Conservation (phyloP, 2,888 invertebrate species). For the Philaethria dido region DNA sequence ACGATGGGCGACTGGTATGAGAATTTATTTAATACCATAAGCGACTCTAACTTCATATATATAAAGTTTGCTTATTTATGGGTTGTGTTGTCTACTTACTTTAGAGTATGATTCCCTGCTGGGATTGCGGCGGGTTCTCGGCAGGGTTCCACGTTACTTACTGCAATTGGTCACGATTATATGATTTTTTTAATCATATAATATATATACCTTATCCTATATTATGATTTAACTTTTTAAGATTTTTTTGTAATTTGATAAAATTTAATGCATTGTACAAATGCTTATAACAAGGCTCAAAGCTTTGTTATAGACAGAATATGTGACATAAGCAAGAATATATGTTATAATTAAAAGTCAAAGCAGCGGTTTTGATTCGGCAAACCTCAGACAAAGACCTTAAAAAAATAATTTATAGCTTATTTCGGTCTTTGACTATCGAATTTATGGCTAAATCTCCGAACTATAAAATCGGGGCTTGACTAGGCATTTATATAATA, state of each 20-base stretch:
- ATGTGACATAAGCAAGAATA: no score
- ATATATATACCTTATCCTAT: neutral
- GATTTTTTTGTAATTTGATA: neutral
- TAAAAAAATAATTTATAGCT: neutral
- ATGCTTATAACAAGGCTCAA: neutral
- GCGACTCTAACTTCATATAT: conserved; percentile 4
- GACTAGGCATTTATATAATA: no score
- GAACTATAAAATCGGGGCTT: no score
- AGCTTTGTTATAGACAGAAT: no score
- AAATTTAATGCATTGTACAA: neutral
- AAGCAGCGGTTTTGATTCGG: neutral
- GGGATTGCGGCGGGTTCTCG: conserved; percentile 61
- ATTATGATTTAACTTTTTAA: neutral
- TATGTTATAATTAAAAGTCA: no score
- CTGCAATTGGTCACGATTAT: conserved; percentile 75
- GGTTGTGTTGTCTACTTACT: conserved; percentile 24
- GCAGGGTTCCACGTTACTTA: conserved; percentile 65
- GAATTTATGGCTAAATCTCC: no score
- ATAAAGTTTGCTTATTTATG: conserved; percentile 17
- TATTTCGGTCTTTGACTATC: neutral
- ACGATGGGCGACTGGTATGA: conserved; percentile 16
- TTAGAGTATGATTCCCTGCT: conserved; percentile 56
- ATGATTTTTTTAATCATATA: conserved; percentile 51
- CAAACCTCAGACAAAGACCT: neutral
- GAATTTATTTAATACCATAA: conserved; percentile 17